These are phyloP conservation scores for Neodiprion fabricii DNA, from an alignment of 1,140 invertebrate genomes.

Conservation along the genomic window DNA sequence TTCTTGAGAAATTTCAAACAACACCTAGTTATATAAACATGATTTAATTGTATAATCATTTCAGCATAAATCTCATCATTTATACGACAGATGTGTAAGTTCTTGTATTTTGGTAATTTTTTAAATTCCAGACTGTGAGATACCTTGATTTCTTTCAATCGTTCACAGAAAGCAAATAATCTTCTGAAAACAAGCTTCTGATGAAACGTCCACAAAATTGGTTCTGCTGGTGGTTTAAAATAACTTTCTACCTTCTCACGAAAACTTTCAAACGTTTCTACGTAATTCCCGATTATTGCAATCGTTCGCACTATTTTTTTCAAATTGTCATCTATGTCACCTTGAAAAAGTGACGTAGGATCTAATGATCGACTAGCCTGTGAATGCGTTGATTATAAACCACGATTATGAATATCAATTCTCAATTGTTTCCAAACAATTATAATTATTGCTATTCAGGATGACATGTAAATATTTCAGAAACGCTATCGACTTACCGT, in stretches of 20 bases:
- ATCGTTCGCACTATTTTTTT: conserved; percentile 41
- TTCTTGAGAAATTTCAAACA: conserved; percentile 78
- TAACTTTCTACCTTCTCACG: conserved; percentile 64
- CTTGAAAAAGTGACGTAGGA: conserved; percentile 66
- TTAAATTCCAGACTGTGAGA: too few relatives aligned
- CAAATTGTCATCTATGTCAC: conserved; percentile 65
- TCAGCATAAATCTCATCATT: too few relatives aligned
- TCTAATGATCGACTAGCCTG: conserved; percentile 50
- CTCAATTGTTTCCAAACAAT: too few relatives aligned
- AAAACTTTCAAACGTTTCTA: conserved; percentile 57
- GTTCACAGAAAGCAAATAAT: conserved; percentile 64
- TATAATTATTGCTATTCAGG: too few relatives aligned
- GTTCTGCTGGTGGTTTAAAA: conserved; percentile 59
- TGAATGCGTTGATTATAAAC: conserved; percentile 15
- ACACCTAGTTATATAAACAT: conserved; percentile 52
- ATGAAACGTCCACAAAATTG: conserved; percentile 70
- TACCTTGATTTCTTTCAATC: conserved; percentile 57
- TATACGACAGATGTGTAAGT: too few relatives aligned
- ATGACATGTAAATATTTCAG: conserved; percentile 6
- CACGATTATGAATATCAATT: not conserved
- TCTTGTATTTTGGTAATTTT: too few relatives aligned
- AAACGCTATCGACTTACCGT: conserved; percentile 55
- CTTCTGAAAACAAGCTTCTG: conserved; percentile 68
- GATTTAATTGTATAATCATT: too few relatives aligned
- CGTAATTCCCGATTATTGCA: conserved; percentile 40